Evolutionary conservation across 2,888 invertebrate genomes (phyloP).

Genomic region (Acrobeloides nanus): DNA sequence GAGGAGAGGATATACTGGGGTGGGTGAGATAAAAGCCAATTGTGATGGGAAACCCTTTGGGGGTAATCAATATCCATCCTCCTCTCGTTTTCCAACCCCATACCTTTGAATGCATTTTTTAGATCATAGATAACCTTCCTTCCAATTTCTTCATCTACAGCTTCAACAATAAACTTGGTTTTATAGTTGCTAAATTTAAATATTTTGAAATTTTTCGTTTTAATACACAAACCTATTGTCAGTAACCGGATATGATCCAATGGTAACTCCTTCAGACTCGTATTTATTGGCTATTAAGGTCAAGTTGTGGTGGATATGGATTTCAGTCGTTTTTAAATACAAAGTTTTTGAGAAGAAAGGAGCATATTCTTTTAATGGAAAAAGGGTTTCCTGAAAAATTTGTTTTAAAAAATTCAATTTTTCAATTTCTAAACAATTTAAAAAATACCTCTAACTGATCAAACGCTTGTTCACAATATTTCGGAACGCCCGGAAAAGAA

Average conservation of each 20-base stretch:
- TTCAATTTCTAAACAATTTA: too few relatives aligned
- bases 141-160: slow-evolving; percentile 49
- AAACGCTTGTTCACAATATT: slow-evolving; percentile 57
- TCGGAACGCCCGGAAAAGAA: slow-evolving; percentile 68
- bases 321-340: slow-evolving; percentile 55
- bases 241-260: slow-evolving; percentile 63
- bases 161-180: slow-evolving; percentile 60
- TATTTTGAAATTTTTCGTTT: too few relatives aligned
- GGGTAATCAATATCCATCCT: too few relatives aligned
- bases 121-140: slow-evolving; percentile 24
- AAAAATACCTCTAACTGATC: slow-evolving; percentile 52
- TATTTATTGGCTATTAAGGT: slow-evolving; percentile 58
- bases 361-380: slow-evolving; percentile 32
- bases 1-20: too few relatives aligned
- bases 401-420: too few relatives aligned
- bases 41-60: too few relatives aligned
- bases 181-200: slow-evolving; percentile 56
- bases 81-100: too few relatives aligned
- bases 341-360: slow-evolving; percentile 40
- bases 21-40: too few relatives aligned
- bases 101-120: slow-evolving; percentile 27
- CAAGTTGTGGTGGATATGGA: slow-evolving; percentile 56
- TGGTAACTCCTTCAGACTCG: slow-evolving; percentile 56
- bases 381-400: slow-evolving; percentile 31
- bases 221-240: slow-evolving; percentile 54